Evolutionary conservation across 2,888 invertebrate species (phyloP), one percentile per base, ranked within the genome.

Genomic region (Cistogaster globosa): DNA sequence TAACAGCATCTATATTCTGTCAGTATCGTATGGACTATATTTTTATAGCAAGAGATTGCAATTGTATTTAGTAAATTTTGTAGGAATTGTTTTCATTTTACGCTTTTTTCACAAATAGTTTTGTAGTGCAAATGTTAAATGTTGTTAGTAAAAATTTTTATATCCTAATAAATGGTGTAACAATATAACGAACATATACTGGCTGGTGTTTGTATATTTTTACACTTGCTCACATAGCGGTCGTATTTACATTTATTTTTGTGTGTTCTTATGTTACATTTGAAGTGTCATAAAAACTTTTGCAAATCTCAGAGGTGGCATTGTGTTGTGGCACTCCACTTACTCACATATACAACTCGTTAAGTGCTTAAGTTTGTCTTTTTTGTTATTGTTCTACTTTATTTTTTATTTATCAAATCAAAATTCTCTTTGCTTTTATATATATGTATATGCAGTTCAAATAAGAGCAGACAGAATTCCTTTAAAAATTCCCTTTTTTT

Each of bases 221-320:
- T 11, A 57, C 60, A n/a, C 32, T 67, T 51, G 26, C 20, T 45
- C 57, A 48, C 42, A 68, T 20, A 53, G 58, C 36, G 67, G 7
- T 45, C 38, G 57, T 38, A 57, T 67, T 36, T 20, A 51, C 62
- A 51, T 63, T 68, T 69, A 63, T 62, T 80, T 67, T 76, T 72
- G 83, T 84, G 72, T 79, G 65, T 79, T 65, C 78, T 86, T 65
- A 83, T 72, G 62, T 76, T 74, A 55, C 72, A 84, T 65, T 80
- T 84, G 82, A 86, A 86, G 86, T 84, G 85, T 87, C 82, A 85
- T 85, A 85, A 85, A 85, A 85, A 85, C 78, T 85, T 86, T 87
- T 83, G 83, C 68, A 84, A 87, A 81, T 85, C 86, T 87, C 85
- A 72, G 78, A 87, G 86, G 86, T 80, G 75, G 77, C 83, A 76